Evolutionary conservation across 2,888 invertebrate species (phyloP), one percentile per base, ranked within the genome.

Genomic region (Amiota minor): DNA sequence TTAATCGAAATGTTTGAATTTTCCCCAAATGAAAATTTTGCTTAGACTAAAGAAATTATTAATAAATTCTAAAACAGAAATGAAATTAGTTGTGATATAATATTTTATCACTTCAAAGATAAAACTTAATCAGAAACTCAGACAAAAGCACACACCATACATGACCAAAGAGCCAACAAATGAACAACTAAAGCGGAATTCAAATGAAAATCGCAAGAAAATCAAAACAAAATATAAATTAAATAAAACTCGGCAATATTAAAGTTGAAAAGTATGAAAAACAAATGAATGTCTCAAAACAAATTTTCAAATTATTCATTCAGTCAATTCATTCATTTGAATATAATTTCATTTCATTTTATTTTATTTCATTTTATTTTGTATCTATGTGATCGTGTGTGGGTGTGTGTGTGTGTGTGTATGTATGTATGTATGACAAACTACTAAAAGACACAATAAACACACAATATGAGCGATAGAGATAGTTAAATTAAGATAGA

Each of bases 271-370:
- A 72, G 23, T 16, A 71, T 71, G 71, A 69, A 69, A 50, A 59
- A 70, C 65, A 70, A 47, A 53, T 61, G 70, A 64, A 70, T 50
- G 23, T 67, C 46, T 70, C 77, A 76, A 62, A 62, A 62, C 62
- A 16, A 65, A 65, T 18, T 11, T 77, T 76, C 75, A 76, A 72
- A 74, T 71, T 74, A 76, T 83, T 81, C 80, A 79, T 64, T 71
- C 80, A 71, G n/a, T 50, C 35, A 16, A 16, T 62, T 62, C 59
- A 70, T 70, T 70, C 59, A 16, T 70, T 59, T 70, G 70, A 59
- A 20, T 23, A 47, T 76, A 76, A 78, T 75, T 72, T 77, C 67
- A 74, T 76, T 74, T 23, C 23, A 23, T 23, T 35, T 35, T 8
- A 35, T 35, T 6, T 35, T 35, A 8, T 35, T 6, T 35, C 35